phyloP scores from a whole-genome alignment of 2,797 vertebrate species.

The Trachops cirrhosus region DNA sequence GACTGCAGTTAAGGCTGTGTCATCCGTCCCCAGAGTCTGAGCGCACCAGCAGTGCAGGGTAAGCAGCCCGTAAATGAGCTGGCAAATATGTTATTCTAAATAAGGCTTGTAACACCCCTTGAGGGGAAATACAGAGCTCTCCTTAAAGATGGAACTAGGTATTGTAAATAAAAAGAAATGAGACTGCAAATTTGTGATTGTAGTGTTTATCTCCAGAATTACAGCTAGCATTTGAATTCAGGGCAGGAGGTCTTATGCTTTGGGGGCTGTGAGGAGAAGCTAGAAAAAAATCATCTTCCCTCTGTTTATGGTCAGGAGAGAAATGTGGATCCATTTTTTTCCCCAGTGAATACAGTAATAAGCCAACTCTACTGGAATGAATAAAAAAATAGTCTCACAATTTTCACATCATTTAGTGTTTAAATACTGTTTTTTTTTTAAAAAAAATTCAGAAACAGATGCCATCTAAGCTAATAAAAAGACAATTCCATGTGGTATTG shows the following conservation, averaged over 20 bases:
- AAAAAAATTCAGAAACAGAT: neutral
- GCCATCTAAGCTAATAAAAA: neutral
- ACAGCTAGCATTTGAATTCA: neutral
- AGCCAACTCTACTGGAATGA: neutral
- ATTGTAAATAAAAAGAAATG: conserved; percentile 33
- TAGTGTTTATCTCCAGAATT: conserved; percentile 41
- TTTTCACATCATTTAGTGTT: conserved; percentile 5
- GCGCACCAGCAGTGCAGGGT: neutral
- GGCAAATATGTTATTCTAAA: conserved; percentile 12
- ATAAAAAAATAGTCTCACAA: neutral
- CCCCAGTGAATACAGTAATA: neutral
- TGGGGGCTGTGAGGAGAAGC: neutral
- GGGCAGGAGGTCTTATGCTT: neutral
- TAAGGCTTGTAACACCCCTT: neutral
- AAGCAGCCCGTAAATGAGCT: neutral
- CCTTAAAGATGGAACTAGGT: neutral
- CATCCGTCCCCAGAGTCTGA: neutral
- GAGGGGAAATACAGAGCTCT: neutral
- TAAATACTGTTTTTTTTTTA: neutral
- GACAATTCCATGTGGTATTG: neutral
- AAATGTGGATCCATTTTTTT: neutral
- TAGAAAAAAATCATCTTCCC: neutral
- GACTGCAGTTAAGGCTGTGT: neutral
- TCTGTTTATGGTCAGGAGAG: neutral
- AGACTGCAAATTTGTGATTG: neutral